Evolutionary conservation across 2,113 vertebrate genomes (phyloP).

Genomic region (Heterocephalus glaber): DNA sequence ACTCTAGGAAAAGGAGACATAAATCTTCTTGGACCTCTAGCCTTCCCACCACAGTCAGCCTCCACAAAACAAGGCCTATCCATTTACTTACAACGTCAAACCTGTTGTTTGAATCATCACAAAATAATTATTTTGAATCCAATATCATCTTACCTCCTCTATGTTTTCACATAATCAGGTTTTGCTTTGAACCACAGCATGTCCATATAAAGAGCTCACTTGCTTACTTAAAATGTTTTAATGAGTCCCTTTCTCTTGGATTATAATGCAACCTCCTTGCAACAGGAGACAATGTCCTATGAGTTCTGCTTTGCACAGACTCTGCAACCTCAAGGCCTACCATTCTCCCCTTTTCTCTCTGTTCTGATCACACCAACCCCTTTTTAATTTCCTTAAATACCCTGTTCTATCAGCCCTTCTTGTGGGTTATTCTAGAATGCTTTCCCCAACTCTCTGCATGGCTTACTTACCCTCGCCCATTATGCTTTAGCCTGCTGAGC

Average conservation of each 20-base stretch:
- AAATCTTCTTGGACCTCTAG: background rate
- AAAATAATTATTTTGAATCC: background rate
- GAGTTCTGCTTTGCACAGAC: background rate
- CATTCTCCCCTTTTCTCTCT: background rate
- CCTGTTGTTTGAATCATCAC: background rate
- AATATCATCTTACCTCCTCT: background rate
- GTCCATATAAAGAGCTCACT: background rate
- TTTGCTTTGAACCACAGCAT: background rate
- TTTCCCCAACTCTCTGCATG: background rate
- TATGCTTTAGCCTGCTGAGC: background rate
- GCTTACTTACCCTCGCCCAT: background rate
- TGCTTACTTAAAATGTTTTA: constrained; percentile 7
- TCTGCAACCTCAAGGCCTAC: background rate
- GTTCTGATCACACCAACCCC: background rate
- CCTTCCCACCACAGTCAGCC: background rate
- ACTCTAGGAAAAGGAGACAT: background rate
- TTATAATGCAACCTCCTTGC: constrained; percentile 1
- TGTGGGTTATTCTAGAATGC: background rate
- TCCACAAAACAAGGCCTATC: background rate
- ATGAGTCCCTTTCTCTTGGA: background rate
- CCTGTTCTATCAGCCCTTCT: background rate
- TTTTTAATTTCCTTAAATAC: background rate
- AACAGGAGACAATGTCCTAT: background rate
- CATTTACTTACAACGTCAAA: background rate
- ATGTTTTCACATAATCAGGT: background rate